Conservation (phyloP, 2,797 vertebrate species). For the Thalassophryne amazonica region DNA sequence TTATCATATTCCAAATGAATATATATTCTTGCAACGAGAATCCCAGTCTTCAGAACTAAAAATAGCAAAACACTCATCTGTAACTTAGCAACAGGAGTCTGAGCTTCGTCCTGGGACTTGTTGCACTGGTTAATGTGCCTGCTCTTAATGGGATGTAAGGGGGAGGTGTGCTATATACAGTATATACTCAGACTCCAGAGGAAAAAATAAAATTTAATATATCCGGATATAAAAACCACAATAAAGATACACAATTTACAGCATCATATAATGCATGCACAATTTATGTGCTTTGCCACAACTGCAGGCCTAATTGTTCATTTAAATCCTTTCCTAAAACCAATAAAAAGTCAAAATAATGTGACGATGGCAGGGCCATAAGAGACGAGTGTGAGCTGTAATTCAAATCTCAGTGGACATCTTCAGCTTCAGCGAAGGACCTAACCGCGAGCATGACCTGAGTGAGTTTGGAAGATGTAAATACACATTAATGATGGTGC, state of each 20-base stretch:
- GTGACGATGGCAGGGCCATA: not conserved
- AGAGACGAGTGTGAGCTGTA: not conserved
- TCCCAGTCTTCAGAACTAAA: conserved; percentile 77
- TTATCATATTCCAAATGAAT: conserved; percentile 79
- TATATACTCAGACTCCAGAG: conserved; percentile 16
- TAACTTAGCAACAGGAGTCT: conserved; percentile 84
- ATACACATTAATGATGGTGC: conserved; percentile 17
- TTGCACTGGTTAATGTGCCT: conserved; percentile 65
- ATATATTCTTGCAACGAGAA: conserved; percentile 76
- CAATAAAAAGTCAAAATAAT: not conserved
- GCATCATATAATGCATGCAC: not conserved
- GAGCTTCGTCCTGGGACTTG: conserved; percentile 80
- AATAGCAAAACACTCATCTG: conserved; percentile 82
- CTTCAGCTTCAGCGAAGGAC: not conserved
- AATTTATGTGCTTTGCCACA: not conserved
- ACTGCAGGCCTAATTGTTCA: not conserved
- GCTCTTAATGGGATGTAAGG: conserved; percentile 61
- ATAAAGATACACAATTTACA: not conserved
- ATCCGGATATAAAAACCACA: not conserved
- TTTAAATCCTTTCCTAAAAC: not conserved
- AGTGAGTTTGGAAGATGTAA: not conserved
- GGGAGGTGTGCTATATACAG: conserved; percentile 27
- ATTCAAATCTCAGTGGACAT: not conserved
- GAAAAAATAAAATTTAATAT: conserved; percentile 6
- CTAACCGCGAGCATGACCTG: not conserved